phyloP scores from a whole-genome alignment of 1,140 invertebrate genomes.

The Bacillus rossius region DNA sequence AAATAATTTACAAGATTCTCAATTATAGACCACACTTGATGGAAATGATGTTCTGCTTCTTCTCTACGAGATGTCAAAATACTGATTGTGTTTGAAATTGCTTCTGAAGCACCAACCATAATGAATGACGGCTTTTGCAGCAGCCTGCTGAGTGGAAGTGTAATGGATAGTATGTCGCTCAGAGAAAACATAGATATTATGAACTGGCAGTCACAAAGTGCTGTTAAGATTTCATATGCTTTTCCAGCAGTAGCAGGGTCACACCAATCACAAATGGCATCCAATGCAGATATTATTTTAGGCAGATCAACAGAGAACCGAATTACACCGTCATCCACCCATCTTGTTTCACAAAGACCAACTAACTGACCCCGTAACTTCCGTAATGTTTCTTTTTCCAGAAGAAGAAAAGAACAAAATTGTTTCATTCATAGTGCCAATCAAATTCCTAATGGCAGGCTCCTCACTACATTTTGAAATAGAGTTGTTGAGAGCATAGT shows the following conservation, averaged over 20 bases:
- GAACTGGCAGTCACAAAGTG: background rate
- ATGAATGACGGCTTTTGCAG: background rate
- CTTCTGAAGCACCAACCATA: background rate
- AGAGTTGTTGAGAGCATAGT: constrained; percentile 19
- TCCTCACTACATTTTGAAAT: constrained; percentile 14
- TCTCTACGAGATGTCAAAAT: too few relatives aligned
- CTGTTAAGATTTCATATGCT: background rate
- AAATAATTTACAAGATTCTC: too few relatives aligned
- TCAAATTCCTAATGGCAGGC: constrained; percentile 20
- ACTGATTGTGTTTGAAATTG: too few relatives aligned
- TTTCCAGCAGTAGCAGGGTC: constrained; percentile 1
- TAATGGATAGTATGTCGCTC: constrained; percentile 5
- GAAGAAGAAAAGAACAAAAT: constrained; percentile 27
- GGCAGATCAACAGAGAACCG: constrained; percentile 19
- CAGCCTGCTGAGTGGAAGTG: background rate
- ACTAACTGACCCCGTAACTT: background rate
- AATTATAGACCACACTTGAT: too few relatives aligned
- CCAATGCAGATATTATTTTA: background rate
- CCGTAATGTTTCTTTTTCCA: constrained; percentile 17
- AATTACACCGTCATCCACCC: constrained; percentile 18
- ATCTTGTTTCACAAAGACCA: constrained; percentile 24
- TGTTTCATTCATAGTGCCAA: constrained; percentile 25
- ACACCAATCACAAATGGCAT: background rate
- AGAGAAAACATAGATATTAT: background rate
- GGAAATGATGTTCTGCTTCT: too few relatives aligned